Base-by-base conservation (phyloP, 2,888 invertebrate species). In the Agrilus biguttatus region DNA sequence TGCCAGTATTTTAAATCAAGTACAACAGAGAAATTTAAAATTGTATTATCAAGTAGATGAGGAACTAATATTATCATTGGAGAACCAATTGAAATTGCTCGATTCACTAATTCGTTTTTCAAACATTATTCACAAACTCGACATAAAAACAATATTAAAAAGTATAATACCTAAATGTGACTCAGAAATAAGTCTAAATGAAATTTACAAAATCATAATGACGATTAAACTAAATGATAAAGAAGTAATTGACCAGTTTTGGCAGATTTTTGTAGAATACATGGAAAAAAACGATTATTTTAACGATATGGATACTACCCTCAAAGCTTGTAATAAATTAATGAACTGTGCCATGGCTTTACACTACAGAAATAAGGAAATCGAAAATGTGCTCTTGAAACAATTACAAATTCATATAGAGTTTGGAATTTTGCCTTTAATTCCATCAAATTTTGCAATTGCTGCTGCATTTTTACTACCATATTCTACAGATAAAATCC, bases 291-390 rank as follows among this genome's bases (percentile, higher is more conserved):
- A 56, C 21, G 43, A 52, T 0, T 49, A 61, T 36, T 53, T 54
- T 21, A 51, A 54, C 28, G 46, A 55, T n/a, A 51, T 59, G 35
- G 56, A 57, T 38, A 52, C 71, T 35, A 45, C 69, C 8, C 19
- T 47, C 32, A 62, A 59, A 28, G 59, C 72, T 33, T 69, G 69
- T 46, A 64, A 69, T 43, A 68, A 69, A 44, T 76, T 75, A 51
- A 68, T 73, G 63, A 63, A 68, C 52, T 75, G 74, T 51, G 70
- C 70, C 48, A 69, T 67, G 42, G 71, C 72, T 52, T 53, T 73
- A 2, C 67, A 70, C 8, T 74, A 70, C 53, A 61, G 73, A 1
- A 66, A 72, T 49, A 49, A 53, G n/a, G 54, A 56, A 7, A 62
- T 74, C 45, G 75, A 75, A 51, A 63, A 60, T 12, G 50, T 53